Evolutionary conservation across 2,888 invertebrate genomes (phyloP), one percentile per base, ranked within the genome.

Genomic region (Arge pagana): DNA sequence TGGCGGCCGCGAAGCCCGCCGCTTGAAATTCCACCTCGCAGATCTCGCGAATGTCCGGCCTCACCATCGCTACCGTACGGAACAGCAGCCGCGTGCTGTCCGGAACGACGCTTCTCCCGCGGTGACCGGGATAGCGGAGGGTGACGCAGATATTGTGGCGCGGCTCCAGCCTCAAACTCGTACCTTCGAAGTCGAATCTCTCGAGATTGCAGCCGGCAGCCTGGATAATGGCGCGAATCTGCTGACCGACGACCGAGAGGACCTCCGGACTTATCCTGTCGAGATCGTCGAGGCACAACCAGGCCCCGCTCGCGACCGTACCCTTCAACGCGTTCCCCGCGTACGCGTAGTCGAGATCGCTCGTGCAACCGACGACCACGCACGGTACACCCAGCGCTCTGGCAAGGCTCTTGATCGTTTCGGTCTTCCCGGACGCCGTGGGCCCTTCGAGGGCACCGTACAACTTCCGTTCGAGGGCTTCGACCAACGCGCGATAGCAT

Each of bases 121-220:
- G 78, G 58, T 79, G 79, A 3, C 64, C 77, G 1, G 81, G 79
- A 68, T 82, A 81, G n/a, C n/a, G n/a, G 76, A 82, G 80, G 0
- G 82, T 83, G 11, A 81, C 78, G 73, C 79, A 85, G 51, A 88
- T 82, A 65, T 85, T 86, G 61, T 85, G 85, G 33, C 80, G 80
- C 1, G 82, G 80, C 66, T 86, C 85, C 8, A 86, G 68, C 3
- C 63, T 68, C 16, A 87, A 64, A 56, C 82, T 81, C 0, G 82
- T 83, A 11, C 83, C 84, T 60, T 82, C 79, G 61, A 82, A 78
- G 8, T 71, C 61, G 53, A 81, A 77, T 5, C 53, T 62, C 19
- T 76, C 72, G 1, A 72, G 66, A 7, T 75, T 63, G 8, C 61
- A 68, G 59, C 74, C 78, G 26, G 76, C 76, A 19, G 79, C 78